phyloP scores from a whole-genome alignment of 2,113 vertebrate species.

The Lethenteron reissneri region DNA sequence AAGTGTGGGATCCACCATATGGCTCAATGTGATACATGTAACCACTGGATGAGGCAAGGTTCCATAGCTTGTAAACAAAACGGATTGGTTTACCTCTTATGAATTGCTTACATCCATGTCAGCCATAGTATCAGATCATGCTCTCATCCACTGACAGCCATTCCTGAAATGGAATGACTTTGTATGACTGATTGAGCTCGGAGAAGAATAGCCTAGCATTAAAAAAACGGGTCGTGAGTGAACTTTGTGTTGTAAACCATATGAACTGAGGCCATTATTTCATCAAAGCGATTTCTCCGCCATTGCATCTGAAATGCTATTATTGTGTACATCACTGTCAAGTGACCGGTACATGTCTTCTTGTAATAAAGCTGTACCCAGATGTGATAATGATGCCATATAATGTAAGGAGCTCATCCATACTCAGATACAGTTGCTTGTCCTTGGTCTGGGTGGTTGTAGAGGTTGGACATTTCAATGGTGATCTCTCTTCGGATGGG shows the following conservation, averaged over 20 bases:
- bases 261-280: slow-evolving; percentile 4
- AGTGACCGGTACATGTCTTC: slow-evolving; percentile 5
- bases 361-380: slow-evolving; percentile 3
- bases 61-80: slow-evolving; percentile 3
- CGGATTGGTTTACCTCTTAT: slow-evolving; percentile 3
- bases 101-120: slow-evolving; percentile 1
- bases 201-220: slow-evolving; percentile 2
- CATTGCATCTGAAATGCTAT: slow-evolving; percentile 2
- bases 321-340: slow-evolving; percentile 6
- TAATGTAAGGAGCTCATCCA: background rate
- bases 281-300: slow-evolving; percentile 3
- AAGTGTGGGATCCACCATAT: slow-evolving; percentile 7
- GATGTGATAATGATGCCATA: slow-evolving; percentile 6
- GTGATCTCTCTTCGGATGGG: background rate
- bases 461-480: no score
- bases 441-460: no score
- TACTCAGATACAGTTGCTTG: background rate
- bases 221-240: slow-evolving; percentile 3
- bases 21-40: background rate
- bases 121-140: slow-evolving; percentile 5
- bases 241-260: background rate
- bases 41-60: slow-evolving; percentile 4
- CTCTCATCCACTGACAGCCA: slow-evolving; percentile 3
- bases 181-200: background rate
- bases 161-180: slow-evolving; percentile 4